Evolutionary conservation across 2,797 vertebrate species (phyloP), one percentile per base, ranked within the genome.

Genomic region (Sebastes minor): DNA sequence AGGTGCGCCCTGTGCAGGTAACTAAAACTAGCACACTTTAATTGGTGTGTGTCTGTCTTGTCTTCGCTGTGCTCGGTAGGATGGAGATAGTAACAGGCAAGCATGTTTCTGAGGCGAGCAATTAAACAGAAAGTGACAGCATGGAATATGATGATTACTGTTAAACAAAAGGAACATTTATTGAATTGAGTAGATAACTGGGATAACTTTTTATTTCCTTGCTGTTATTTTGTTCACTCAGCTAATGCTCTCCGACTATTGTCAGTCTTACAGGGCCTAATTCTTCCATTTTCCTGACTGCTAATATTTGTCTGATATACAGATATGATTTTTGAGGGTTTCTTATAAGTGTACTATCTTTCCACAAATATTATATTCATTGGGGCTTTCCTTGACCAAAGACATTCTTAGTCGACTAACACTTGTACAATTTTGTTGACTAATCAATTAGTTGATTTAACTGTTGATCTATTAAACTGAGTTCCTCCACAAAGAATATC

Each of bases 71-170:
- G 94, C 96, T 96, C 97, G 93, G 96, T 97, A 95, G 96, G 96
- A 95, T 93, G 94, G 96, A 91, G 93, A 94, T 95, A 94, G 95
- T 96, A 96, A 96, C 96, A 96, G 93, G 94, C 96, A 97, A 95
- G 95, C 96, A 94, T 96, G 96, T 96, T 96, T 96, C 95, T 90
- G 91, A 96, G 95, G 95, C 90, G 94, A 97, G 96, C 96, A 98
- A 97, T 99, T 98, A 97, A 96, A 97, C 97, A 95, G 94, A 96
- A 95, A 96, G 95, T 97, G 97, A 98, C 97, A 97, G 97, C 95
- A 96, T 96, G 96, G 97, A 98, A 97, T 97, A 97, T 96, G 97
- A 96, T 97, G 96, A 97, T 97, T 97, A 96, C 91, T 88, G 93
- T 97, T 96, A 92, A 94, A 96, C 95, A 96, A 97, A 97, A 97